Base-by-base conservation (phyloP, 2,113 vertebrate species). In the Pan paniscus region DNA sequence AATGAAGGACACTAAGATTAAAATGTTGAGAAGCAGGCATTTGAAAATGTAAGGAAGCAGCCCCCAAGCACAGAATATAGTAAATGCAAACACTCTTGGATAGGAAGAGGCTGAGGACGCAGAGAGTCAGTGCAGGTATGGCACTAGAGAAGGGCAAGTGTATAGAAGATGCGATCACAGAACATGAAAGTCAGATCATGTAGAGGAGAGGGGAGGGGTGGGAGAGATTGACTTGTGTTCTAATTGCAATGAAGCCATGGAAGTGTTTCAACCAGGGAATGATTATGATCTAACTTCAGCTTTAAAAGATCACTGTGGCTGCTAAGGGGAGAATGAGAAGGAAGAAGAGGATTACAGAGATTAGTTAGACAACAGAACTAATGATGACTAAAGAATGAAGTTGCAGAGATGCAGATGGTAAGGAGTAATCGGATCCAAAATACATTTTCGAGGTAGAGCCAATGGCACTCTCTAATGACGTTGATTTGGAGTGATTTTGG, bases 41-140 rank as follows among this genome's bases (percentile, higher is more conserved):
- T 80, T 52, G 10, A 68, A 59, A 89, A 67, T 25, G 9, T 50
- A 10, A 72, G 6, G 14, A 40, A 75, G 12, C 27, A 75, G 12
- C 32, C 30, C 43, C 20, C 35, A 89, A 89, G 38, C 20, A 89
- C 22, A 95, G 52, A 43, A 68, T 59, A 85, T 0, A 38, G 35
- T 2, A 52, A 43, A 67, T 59, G 16, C 27, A 59, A 40, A 70
- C 18, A 61, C 30, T 30, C 40, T n/a, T 27, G 0, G 8, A 12
- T 0, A 1, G 22, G 40, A 86, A 70, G 43, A 50, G 25, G 2
- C n/a, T 82, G 35, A 52, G n/a, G 25, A 38, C 9, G 12, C 8
- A 61, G 30, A 14, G 1, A 55, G 25, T 30, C 85, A 30, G 0
- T n/a, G 18, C 5, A 12, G 1, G 3, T 55, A 18, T 35, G 16